Conservation (phyloP, 1,140 invertebrate species). For the Zaprionus inermis region DNA sequence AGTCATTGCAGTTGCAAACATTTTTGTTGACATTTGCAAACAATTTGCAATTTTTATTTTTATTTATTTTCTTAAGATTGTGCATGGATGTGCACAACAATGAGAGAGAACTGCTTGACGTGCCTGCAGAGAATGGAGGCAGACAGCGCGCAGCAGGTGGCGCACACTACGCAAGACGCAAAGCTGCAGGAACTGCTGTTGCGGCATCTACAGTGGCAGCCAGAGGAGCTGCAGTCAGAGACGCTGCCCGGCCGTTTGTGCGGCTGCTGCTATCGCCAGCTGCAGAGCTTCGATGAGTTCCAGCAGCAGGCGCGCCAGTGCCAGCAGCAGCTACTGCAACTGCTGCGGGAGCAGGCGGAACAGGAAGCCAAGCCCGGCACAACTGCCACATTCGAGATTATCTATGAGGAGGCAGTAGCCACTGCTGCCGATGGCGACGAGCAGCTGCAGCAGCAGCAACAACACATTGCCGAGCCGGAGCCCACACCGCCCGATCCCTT, state of each 20-base stretch:
- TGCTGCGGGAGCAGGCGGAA: conserved; percentile 22
- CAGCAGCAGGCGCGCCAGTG: conserved; percentile 40
- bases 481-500: conserved; percentile 56
- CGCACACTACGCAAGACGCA: conserved; percentile 6
- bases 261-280: conserved; percentile 24
- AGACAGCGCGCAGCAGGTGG: neutral
- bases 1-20: neutral
- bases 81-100: conserved; percentile 4
- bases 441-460: conserved; percentile 1
- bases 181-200: conserved; percentile 39
- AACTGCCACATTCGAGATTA: conserved; percentile 51
- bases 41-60: neutral
- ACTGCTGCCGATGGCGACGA: neutral
- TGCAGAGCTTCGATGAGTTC: conserved; percentile 46
- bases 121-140: conserved; percentile 53
- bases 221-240: conserved; percentile 15
- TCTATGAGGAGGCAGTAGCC: conserved; percentile 43
- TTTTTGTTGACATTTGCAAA: conserved; percentile 22
- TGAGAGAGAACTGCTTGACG: conserved; percentile 51
- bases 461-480: conserved; percentile 7
- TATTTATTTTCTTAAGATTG: too few relatives aligned
- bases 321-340: conserved; percentile 33
- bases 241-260: conserved; percentile 50
- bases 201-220: conserved; percentile 17
- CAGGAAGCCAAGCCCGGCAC: neutral